Base-by-base conservation (phyloP, 23 tunicate species). In the Styela plicata region DNA sequence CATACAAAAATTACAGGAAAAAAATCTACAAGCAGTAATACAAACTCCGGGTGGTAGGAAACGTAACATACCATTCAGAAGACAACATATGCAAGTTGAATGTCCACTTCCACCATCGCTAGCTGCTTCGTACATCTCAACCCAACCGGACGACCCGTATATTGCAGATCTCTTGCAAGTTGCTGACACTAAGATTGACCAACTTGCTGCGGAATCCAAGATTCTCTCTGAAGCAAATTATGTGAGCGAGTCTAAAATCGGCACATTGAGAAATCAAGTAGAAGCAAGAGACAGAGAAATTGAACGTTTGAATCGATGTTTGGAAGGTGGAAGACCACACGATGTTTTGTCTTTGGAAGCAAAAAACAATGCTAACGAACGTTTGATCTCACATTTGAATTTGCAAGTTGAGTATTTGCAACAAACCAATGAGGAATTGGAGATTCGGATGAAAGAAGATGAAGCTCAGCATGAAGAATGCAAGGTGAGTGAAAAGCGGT, bases 241-340 rank as follows among this genome's bases (percentile, higher is more conserved):
- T 77, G 82, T 93, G 2, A 76, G 84, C 52, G 63, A 66, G 25
- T 84, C 86, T 52, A 93, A 93, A 36, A 84, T 93, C 2, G 64
- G 73, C 57, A 85, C 85, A 30, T 74, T 93, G 25, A 71, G 87
- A 13, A 28, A 65, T 63, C 70, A 92, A 87, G 89, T 93, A 18
- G 98, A 93, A 64, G 82, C 74, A 0, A 80, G 98, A 34, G 98
- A 93, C 36, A 80, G 93, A 1, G 98, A 93, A 76, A 93, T 93
- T 35, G 98, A 93, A 26, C 80, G 98, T 18, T 78, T 93, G 18
- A 93, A 93, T 67, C 93, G 98, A 28, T 85, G 87, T 0, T 82
- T 93, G 19, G 98, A 93, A 86, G 98, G 98, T 86, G 98, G 98
- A 33, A 88, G 98, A 88, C 98, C 98, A 2, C 98, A 93, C 21